Conservation (phyloP, 2,113 vertebrate species). For the Embiotoca jacksoni region DNA sequence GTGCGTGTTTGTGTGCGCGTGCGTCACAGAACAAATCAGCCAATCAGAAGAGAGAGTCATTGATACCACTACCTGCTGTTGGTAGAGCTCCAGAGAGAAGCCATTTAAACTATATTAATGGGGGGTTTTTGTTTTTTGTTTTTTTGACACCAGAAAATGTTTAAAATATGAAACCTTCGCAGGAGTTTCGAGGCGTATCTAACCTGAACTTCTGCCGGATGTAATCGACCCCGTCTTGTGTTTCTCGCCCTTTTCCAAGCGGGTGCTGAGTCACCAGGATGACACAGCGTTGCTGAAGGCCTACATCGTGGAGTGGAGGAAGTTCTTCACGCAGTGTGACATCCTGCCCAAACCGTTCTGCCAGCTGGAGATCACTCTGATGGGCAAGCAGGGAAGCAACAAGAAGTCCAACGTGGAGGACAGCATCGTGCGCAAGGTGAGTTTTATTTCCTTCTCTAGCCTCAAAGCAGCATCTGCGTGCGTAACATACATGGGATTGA, state of each 20-base stretch:
- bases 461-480: no score
- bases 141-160: no score
- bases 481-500: rapidly evolving
- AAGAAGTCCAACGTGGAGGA: slow-evolving; percentile 98
- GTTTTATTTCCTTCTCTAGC: slow-evolving; percentile 17
- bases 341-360: slow-evolving; percentile 96
- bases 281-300: slow-evolving; percentile 97
- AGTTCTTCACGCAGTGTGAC: slow-evolving; percentile 90
- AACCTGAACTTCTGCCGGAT: no score
- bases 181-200: no score
- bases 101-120: no score
- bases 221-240: background rate
- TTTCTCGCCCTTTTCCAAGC: slow-evolving; percentile 75
- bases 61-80: no score
- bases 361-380: slow-evolving; percentile 91
- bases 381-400: slow-evolving; percentile 99
- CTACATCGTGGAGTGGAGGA: slow-evolving; percentile 98
- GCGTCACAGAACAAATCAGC: no score
- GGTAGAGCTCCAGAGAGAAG: no score
- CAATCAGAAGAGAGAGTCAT: no score
- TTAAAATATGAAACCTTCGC: no score
- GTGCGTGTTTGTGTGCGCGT: no score
- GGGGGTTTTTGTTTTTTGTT: no score
- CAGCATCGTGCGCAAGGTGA: slow-evolving; percentile 98
- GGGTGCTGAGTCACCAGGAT: slow-evolving; percentile 98